A percentile compares a stretch with the other conserved stretches of the same genome.
Conservation (phyloP, 2,888 invertebrate species). For the Pterobdella sp. region DNA sequence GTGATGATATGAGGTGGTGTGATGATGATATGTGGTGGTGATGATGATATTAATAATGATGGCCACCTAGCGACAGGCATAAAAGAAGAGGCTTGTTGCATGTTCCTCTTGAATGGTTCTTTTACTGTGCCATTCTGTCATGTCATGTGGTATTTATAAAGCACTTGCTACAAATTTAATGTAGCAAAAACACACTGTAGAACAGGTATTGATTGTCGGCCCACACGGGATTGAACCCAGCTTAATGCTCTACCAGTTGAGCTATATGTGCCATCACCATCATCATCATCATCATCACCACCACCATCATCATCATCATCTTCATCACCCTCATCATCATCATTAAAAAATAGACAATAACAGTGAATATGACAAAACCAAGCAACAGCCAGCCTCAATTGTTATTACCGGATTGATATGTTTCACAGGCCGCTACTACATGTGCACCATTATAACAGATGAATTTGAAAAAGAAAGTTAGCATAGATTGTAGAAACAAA, state of each 20-base stretch:
- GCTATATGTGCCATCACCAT: not conserved
- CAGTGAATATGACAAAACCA: constrained; percentile 2
- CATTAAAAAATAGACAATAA: not conserved
- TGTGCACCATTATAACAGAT: no score
- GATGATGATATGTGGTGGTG: not conserved
- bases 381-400: no score
- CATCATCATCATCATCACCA: constrained; percentile 17
- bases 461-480: no score
- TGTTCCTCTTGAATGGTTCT: constrained; percentile 54
- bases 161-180: no score
- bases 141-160: not conserved
- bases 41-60: not conserved
- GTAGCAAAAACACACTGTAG: no score
- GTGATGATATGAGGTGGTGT: not conserved
- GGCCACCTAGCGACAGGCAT: constrained; percentile 72
- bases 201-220: no score
- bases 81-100: constrained; percentile 83
- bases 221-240: no score
- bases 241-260: no score
- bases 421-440: no score
- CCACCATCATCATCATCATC: not conserved
- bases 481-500: no score
- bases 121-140: constrained; percentile 59
- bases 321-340: not conserved
- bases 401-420: no score